Evolutionary conservation across 2,113 vertebrate species (phyloP), one percentile per base, ranked within the genome.

Genomic region (Festucalex cinctus): DNA sequence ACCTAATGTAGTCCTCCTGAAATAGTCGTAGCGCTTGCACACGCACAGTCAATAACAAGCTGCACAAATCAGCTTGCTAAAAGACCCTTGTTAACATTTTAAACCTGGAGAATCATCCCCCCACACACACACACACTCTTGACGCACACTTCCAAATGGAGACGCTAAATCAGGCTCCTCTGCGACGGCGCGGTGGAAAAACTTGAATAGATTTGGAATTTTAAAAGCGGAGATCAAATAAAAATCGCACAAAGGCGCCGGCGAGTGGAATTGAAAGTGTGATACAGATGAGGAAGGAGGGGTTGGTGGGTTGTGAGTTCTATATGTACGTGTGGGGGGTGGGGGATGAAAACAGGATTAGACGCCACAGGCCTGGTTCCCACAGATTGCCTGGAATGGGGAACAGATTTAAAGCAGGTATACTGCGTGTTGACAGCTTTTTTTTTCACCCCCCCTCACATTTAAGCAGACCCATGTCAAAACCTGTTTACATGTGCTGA

Each of bases 341-440:
- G 82, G 75, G 90, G 87, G 88, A 89, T 92, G 91, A 92, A 93
- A 92, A 92, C 90, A 90, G 92, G 92, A 92, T 93, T 92, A 92
- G 87, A 85, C 89, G 86, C 87, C 86, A 89, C 88, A 89, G 91
- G 91, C 90, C 92, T 93, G 92, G 88, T 91, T 91, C 89, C 90
- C 90, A 91, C 89, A 92, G 91, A 92, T 93, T 92, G 90, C 90
- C 78, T 92, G 85, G 90, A 91, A 91, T 76, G 87, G 86, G 87
- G 88, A 90, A 90, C 88, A 91, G 90, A 91, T 90, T 91, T 91
- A 91, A 91, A 90, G 89, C 88, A 90, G 91, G 89, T 92, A 91
- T 91, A 91, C 81, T 78, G 85, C 70, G 74, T 90, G 90, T 90
- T 93, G 92, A 92, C 90, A 92, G 91, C 77, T 86, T 81, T 80